A percentile compares a stretch with the other conserved stretches of the same genome.
Evolutionary conservation across 2,113 vertebrate genomes (phyloP).

Genomic region (Stigmatopora nigra): DNA sequence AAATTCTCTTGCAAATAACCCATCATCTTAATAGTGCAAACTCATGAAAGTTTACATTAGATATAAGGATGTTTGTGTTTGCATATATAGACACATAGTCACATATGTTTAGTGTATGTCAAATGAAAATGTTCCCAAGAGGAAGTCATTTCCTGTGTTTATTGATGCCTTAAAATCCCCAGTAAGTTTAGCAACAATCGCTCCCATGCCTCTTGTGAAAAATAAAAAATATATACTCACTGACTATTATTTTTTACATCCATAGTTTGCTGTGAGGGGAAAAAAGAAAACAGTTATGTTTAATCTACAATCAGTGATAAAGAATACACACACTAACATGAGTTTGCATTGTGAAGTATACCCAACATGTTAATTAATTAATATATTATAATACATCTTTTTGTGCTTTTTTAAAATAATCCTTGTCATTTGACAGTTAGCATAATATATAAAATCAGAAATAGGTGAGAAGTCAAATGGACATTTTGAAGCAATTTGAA

Average conservation of each 20-base stretch:
- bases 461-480: too few relatives aligned
- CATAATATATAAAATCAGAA: too few relatives aligned
- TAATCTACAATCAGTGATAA: neutral
- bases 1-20: neutral
- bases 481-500: too few relatives aligned
- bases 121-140: conserved; percentile 45
- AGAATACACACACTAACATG: too few relatives aligned
- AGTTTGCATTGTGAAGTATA: too few relatives aligned
- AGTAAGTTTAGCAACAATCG: conserved; percentile 38
- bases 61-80: conserved; percentile 58
- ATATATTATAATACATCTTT: too few relatives aligned
- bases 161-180: conserved; percentile 55
- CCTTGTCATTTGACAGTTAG: too few relatives aligned
- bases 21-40: conserved; percentile 11
- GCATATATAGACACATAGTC: conserved; percentile 39
- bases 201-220: neutral
- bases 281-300: neutral
- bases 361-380: too few relatives aligned
- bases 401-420: too few relatives aligned
- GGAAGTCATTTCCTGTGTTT: conserved; percentile 66
- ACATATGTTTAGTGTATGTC: conserved; percentile 32
- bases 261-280: neutral
- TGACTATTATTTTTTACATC: neutral
- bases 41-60: conserved; percentile 23
- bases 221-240: conserved; percentile 13